Conservation (phyloP, 2,888 invertebrate species). For the Trichopoda pennipes region DNA sequence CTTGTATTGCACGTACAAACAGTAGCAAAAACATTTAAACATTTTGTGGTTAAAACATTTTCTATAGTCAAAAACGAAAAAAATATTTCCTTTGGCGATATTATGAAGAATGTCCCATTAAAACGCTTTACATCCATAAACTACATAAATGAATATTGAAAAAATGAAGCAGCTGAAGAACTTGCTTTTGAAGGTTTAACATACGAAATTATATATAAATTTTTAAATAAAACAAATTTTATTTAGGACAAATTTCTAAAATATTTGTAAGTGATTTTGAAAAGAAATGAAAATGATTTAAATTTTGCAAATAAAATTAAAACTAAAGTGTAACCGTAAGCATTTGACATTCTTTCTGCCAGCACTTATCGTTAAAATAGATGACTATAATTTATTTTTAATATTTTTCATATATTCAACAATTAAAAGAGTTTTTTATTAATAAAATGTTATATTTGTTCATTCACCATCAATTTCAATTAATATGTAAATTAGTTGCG, state of each 20-base stretch:
- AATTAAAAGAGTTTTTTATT: too few relatives aligned
- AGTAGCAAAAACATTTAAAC: slow-evolving; percentile 68
- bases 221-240: slow-evolving; percentile 45
- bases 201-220: slow-evolving; percentile 26
- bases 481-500: slow-evolving; percentile 63
- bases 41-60: slow-evolving; percentile 65
- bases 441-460: slow-evolving; percentile 5
- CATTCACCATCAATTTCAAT: slow-evolving; percentile 54
- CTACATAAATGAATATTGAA: slow-evolving; percentile 1
- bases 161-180: background rate
- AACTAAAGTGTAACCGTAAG: too few relatives aligned
- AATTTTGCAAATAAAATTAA: too few relatives aligned
- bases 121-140: slow-evolving; percentile 21
- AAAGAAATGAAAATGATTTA: too few relatives aligned
- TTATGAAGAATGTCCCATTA: slow-evolving; percentile 45
- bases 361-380: too few relatives aligned
- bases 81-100: slow-evolving; percentile 23
- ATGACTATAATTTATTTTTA: background rate
- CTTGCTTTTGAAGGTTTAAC: background rate
- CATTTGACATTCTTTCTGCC: too few relatives aligned
- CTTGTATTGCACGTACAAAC: slow-evolving; percentile 52
- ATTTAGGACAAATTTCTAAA: slow-evolving; percentile 17
- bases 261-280: too few relatives aligned
- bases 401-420: background rate
- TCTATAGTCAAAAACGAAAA: slow-evolving; percentile 23